A percentile compares a stretch with the other conserved stretches of the same genome.
Conservation (phyloP, 2,797 vertebrate genomes). For the Taenioides sp. region DNA sequence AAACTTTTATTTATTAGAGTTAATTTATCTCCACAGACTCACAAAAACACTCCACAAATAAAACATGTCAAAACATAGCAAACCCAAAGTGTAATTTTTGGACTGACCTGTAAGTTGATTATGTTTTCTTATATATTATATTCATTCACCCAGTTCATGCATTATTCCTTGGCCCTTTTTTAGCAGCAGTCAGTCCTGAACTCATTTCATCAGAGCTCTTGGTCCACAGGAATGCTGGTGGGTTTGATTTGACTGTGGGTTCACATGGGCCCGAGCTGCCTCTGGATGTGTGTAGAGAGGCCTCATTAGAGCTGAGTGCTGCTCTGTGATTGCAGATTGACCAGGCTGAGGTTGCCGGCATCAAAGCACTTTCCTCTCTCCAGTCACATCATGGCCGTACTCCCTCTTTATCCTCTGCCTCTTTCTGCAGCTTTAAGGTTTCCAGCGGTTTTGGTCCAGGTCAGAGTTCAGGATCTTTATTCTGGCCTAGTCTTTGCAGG, state of each 20-base stretch:
- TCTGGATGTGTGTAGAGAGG: conserved; percentile 50
- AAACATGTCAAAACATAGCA: not conserved
- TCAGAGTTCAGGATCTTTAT: conserved; percentile 29
- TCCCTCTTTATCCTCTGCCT: conserved; percentile 35
- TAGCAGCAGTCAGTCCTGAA: conserved; percentile 33
- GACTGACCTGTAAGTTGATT: not conserved
- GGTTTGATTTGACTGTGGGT: conserved; percentile 60
- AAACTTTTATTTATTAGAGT: too few relatives aligned
- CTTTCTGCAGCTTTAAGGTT: conserved; percentile 35
- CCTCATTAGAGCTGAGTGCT: conserved; percentile 65
- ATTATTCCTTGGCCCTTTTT: conserved; percentile 33
- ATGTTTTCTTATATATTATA: not conserved
- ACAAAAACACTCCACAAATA: not conserved
- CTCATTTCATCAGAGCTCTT: conserved; percentile 19
- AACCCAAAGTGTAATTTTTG: not conserved
- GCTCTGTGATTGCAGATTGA: conserved; percentile 71
- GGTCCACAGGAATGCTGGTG: conserved; percentile 30
- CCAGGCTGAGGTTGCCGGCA: conserved; percentile 57
- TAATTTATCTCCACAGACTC: not conserved
- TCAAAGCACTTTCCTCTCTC: conserved; percentile 56
- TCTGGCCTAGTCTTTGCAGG: conserved; percentile 17
- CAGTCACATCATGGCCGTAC: conserved; percentile 46
- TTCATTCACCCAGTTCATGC: not conserved
- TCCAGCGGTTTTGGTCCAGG: conserved; percentile 29
- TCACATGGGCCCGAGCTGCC: conserved; percentile 55